Conservation (phyloP, 2,113 vertebrate genomes). For the Copsychus sechellarum region DNA sequence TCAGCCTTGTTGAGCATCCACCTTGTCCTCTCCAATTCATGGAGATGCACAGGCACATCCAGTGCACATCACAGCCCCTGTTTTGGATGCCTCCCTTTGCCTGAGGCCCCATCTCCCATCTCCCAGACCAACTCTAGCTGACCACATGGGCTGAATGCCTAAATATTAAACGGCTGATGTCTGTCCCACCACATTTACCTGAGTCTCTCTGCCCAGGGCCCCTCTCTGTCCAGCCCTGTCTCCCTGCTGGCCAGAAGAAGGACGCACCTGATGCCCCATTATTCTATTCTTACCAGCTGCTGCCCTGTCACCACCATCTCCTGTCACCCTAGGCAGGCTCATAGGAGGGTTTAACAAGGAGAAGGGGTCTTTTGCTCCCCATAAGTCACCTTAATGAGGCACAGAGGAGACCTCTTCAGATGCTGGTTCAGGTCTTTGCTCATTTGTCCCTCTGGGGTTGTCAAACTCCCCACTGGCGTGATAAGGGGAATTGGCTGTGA, state of each 20-base stretch:
- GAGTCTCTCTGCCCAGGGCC: neutral
- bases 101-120: neutral
- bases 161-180: neutral
- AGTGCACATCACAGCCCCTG: neutral
- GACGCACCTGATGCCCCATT: neutral
- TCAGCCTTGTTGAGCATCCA: rapidly evolving
- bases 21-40: neutral
- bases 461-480: neutral
- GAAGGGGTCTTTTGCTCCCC: neutral
- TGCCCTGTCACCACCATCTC: neutral
- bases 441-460: neutral
- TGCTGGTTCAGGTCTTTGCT: neutral
- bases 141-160: neutral
- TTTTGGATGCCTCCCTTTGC: neutral
- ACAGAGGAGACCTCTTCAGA: neutral
- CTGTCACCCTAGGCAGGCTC: neutral
- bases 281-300: neutral
- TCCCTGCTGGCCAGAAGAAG: neutral
- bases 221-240: neutral
- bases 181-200: neutral
- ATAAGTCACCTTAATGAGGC: neutral
- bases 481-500: neutral
- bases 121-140: neutral
- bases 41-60: neutral
- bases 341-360: neutral